Evolutionary conservation across 2,888 invertebrate genomes (phyloP), one percentile per base, ranked within the genome.

Genomic region (Dasypogon diadema): DNA sequence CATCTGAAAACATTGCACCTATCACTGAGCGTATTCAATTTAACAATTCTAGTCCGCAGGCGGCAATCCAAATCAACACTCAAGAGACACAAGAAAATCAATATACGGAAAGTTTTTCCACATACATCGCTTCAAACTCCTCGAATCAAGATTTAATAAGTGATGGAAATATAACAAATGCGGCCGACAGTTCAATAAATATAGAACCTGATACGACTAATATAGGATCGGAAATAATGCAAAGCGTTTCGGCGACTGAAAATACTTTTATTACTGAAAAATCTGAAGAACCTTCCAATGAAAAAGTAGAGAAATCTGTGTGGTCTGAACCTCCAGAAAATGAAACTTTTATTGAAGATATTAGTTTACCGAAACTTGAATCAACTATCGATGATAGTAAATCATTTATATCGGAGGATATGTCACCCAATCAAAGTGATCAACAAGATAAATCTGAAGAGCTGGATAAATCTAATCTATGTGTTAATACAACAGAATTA

Each of bases 321-420:
- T 10, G 16, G 8, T 42, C 2, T 46, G 42, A 26, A 14, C 37
- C 16, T 0, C 16, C 16, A 10, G 26, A 42, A 37, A 81, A 82
- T 68, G 80, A 80, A 51, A 82, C 82, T 12, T 77, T 80, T 48
- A 80, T 84, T 70, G 82, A 83, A 74, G 82, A 84, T 75, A 78
- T 83, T 14, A 81, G 83, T 1, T 70, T 82, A 65, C 83, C 84
- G 21, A 80, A 81, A 72, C 81, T 83, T 75, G 83, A 83, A 75
- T 80, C 79, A n/a, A 81, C 81, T 1, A 75, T 73, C 5, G 79
- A 79, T 1, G 77, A 79, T 34, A 34, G 68, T 4, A 21, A 76
- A 78, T 5, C 70, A 51, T 5, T 10, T 26, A 37, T 73, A 1
- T 65, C 60, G 21, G 77, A 77, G 70, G 74, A 75, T 63, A 26